These are phyloP conservation scores for Turnix velox DNA, from an alignment of 2,113 vertebrate genomes.

Conservation along the genomic window DNA sequence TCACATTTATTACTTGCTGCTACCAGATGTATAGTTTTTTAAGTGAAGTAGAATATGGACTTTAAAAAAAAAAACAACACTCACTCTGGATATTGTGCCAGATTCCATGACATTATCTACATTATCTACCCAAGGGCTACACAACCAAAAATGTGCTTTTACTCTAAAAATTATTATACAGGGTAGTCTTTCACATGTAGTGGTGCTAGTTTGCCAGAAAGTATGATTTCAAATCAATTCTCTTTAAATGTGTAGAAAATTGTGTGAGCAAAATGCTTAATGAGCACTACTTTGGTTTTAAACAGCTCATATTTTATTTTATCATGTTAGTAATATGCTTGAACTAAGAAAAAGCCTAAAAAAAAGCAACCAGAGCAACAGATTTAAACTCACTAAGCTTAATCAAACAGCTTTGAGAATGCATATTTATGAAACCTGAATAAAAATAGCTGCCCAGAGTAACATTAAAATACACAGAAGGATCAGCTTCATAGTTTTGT, in stretches of 20 bases:
- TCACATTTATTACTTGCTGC: not conserved
- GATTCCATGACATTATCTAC: not conserved
- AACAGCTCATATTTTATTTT: not conserved
- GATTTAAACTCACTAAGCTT: not conserved
- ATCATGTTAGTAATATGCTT: not conserved
- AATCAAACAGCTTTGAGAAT: not conserved
- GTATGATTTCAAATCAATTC: not conserved
- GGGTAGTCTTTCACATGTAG: not conserved
- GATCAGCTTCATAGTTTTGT: not conserved
- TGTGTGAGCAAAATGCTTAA: not conserved
- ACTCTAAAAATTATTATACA: not conserved
- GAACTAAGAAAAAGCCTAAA: not conserved
- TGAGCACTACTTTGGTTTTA: slow-evolving; percentile 3
- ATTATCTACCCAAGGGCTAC: not conserved
- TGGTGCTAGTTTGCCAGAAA: not conserved
- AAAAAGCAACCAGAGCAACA: not conserved
- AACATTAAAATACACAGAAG: not conserved
- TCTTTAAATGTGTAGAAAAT: not conserved
- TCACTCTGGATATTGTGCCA: not conserved
- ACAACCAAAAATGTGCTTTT: not conserved
- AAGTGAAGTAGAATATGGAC: not conserved
- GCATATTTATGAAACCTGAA: not conserved
- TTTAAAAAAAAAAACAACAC: not conserved
- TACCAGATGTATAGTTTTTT: not conserved
- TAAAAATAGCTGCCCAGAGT: not conserved